A percentile compares a stretch with the other conserved stretches of the same genome.
These are phyloP conservation scores for Drosophila ezoana DNA, from an alignment of 2,888 invertebrate species.

Conservation along the genomic window DNA sequence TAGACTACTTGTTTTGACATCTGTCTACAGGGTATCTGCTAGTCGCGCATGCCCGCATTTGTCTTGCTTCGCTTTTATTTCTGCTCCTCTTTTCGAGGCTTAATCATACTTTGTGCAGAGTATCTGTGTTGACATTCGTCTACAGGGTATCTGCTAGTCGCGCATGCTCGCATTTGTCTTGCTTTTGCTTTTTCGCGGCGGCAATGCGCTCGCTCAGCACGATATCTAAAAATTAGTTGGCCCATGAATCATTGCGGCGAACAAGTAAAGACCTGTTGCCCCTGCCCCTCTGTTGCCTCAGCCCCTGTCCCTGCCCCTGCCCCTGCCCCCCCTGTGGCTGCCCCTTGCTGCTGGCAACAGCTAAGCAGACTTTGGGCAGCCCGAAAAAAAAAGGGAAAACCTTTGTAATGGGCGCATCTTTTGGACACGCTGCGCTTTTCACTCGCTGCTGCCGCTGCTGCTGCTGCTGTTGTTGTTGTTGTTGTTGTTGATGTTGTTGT, in stretches of 20 bases:
- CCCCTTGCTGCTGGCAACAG: not conserved
- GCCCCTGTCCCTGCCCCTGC: not conserved
- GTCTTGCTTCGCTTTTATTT: constrained; percentile 4
- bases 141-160: constrained; percentile 2
- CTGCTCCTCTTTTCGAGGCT: too few species aligned
- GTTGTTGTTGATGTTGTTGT: constrained; percentile 1
- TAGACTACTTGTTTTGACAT: too few species aligned
- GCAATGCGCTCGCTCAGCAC: constrained; percentile 37
- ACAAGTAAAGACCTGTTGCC: constrained; percentile 17
- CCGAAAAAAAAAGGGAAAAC: constrained; percentile 40
- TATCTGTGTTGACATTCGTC: not conserved
- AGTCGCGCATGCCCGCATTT: not conserved
- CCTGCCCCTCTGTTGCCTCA: too few species aligned
- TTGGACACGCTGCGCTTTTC: constrained; percentile 52
- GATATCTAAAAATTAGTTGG: constrained; percentile 49
- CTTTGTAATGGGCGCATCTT: constrained; percentile 43
- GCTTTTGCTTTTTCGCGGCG: constrained; percentile 15
- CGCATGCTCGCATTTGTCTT: not conserved
- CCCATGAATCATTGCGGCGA: constrained; percentile 53
- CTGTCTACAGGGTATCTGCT: not conserved
- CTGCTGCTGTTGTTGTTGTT: constrained; percentile 1
- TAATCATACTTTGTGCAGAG: too few species aligned
- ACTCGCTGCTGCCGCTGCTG: constrained; percentile 20
- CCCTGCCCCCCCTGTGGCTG: not conserved
- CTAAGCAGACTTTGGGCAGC: constrained; percentile 1